phyloP scores from a whole-genome alignment of 2,113 vertebrate genomes.

The Hyperoodon ampullatus region DNA sequence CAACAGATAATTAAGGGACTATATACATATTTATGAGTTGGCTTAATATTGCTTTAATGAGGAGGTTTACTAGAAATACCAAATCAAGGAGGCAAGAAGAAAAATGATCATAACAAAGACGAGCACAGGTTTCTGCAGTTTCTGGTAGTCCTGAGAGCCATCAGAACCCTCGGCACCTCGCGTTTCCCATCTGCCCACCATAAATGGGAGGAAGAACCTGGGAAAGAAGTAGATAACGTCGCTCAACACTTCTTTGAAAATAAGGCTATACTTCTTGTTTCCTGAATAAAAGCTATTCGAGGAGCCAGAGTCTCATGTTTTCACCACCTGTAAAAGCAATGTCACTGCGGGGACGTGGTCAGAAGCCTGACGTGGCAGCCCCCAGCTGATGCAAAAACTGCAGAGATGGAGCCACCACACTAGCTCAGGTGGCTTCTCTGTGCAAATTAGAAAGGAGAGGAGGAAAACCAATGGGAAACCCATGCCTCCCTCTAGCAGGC shows the following conservation, averaged over 20 bases:
- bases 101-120: conserved; percentile 36
- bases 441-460: background rate
- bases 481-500: background rate
- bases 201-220: background rate
- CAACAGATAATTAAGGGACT: conserved; percentile 80
- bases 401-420: background rate
- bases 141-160: conserved; percentile 24
- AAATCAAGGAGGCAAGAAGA: conserved; percentile 72
- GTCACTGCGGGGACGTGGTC: background rate
- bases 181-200: background rate
- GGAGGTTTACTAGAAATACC: conserved; percentile 76
- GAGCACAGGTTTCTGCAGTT: background rate
- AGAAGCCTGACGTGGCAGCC: background rate
- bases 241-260: background rate
- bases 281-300: background rate
- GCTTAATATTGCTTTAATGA: conserved; percentile 77
- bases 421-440: background rate
- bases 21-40: conserved; percentile 79
- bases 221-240: background rate
- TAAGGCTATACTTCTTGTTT: background rate
- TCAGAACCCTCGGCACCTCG: background rate
- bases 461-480: background rate
- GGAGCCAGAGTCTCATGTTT: background rate
- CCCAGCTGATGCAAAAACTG: background rate
- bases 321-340: background rate